These are phyloP conservation scores for Eristalinus sepulchralis DNA, from an alignment of 2,888 invertebrate species.

Conservation along the genomic window DNA sequence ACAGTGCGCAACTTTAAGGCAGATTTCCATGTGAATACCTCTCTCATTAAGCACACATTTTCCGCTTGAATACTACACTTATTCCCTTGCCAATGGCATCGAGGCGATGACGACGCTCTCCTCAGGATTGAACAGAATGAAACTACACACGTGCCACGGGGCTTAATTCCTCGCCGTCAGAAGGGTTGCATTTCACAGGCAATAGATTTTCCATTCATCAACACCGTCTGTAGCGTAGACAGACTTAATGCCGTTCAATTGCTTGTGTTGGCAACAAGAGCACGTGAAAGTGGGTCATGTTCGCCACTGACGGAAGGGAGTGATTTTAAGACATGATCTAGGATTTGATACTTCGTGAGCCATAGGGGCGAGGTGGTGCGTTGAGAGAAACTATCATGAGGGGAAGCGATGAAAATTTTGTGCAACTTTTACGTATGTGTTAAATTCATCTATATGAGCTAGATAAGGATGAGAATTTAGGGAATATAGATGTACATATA, in stretches of 20 bases:
- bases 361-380: no score
- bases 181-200: constrained; percentile 25
- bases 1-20: not conserved
- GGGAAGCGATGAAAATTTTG: no score
- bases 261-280: constrained; percentile 9
- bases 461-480: no score
- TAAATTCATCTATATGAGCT: no score
- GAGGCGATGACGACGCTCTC: not conserved
- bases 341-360: no score
- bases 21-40: not conserved
- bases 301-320: no score
- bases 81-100: not conserved
- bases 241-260: constrained; percentile 28
- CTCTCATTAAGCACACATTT: not conserved
- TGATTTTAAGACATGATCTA: no score
- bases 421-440: no score
- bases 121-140: constrained; percentile 71
- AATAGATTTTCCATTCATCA: constrained; percentile 29
- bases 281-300: constrained; percentile 12
- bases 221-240: constrained; percentile 15
- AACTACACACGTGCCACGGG: constrained; percentile 6
- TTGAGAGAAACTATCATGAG: no score
- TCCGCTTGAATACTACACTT: not conserved
- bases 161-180: not conserved
- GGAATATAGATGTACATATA: no score